Conservation (phyloP, 2,888 invertebrate genomes). For the Ophioninae sp. region DNA sequence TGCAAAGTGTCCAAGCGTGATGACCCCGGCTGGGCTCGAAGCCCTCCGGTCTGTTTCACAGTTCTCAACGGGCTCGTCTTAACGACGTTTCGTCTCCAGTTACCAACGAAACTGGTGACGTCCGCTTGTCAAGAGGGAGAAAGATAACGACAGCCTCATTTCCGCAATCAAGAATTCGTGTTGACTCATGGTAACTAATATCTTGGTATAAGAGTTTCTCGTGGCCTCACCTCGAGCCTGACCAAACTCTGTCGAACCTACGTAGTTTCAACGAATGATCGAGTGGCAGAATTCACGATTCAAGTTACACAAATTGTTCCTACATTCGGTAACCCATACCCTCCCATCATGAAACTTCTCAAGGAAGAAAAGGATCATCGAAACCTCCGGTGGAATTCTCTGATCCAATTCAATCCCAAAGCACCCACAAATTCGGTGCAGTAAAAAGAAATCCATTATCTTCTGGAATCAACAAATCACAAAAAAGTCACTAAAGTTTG, state of each 20-base stretch:
- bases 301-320: slow-evolving; percentile 7
- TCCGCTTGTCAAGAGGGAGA: slow-evolving; percentile 27
- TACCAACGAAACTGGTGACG: slow-evolving; percentile 27
- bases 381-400: not conserved
- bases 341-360: not conserved
- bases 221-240: slow-evolving; percentile 37
- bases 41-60: slow-evolving; percentile 16
- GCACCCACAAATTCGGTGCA: too few species aligned
- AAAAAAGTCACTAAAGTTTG: too few species aligned
- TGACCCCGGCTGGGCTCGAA: slow-evolving; percentile 29
- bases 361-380: not conserved
- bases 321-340: not conserved
- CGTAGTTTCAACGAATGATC: slow-evolving; percentile 49
- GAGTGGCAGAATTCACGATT: slow-evolving; percentile 49
- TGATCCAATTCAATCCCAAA: too few species aligned
- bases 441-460: too few species aligned
- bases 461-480: too few species aligned
- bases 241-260: slow-evolving; percentile 27
- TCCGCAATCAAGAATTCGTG: slow-evolving; percentile 75
- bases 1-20: slow-evolving; percentile 20
- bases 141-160: slow-evolving; percentile 65
- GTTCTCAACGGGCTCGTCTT: slow-evolving; percentile 32
- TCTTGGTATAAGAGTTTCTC: slow-evolving; percentile 55
- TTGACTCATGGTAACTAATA: slow-evolving; percentile 69
- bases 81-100: slow-evolving; percentile 35